Conservation (phyloP, 2,113 vertebrate genomes). For the Ptilorrhoa leucosticta region DNA sequence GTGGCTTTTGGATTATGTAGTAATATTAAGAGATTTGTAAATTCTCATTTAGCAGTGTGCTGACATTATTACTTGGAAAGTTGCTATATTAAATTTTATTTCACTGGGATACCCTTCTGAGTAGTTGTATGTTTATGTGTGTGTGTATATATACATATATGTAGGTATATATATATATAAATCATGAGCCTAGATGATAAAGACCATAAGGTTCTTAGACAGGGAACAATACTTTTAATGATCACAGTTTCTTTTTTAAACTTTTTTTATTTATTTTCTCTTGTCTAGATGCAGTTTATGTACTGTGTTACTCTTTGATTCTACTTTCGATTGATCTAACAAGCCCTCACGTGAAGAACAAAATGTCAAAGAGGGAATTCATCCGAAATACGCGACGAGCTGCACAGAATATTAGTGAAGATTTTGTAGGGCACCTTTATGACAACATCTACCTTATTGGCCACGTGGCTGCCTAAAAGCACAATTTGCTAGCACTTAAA, state of each 20-base stretch:
- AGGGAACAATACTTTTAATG: not conserved
- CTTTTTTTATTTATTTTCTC: not conserved
- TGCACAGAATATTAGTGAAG: slow-evolving; percentile 95
- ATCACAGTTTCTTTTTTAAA: not conserved
- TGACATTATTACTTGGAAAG: not conserved
- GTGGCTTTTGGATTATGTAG: not conserved
- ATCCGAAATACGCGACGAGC: slow-evolving; percentile 96
- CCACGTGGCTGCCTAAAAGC: slow-evolving; percentile 91
- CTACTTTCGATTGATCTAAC: slow-evolving; percentile 97
- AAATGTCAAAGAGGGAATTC: slow-evolving; percentile 99
- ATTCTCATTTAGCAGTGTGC: not conserved
- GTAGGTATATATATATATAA: not conserved
- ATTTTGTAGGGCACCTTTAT: slow-evolving; percentile 98
- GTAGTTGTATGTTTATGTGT: not conserved
- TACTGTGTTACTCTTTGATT: slow-evolving; percentile 98
- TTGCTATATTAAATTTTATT: not conserved
- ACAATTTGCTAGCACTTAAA: slow-evolving; percentile 65
- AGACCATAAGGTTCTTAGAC: not conserved
- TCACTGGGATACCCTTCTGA: not conserved
- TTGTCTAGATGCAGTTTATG: slow-evolving; percentile 91
- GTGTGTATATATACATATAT: rapidly evolving
- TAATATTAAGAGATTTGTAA: not conserved
- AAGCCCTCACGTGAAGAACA: slow-evolving; percentile 98
- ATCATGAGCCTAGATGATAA: not conserved
- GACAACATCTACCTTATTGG: slow-evolving; percentile 99